Conservation (phyloP, 1,140 invertebrate species). For the Drosophila subobscura region DNA sequence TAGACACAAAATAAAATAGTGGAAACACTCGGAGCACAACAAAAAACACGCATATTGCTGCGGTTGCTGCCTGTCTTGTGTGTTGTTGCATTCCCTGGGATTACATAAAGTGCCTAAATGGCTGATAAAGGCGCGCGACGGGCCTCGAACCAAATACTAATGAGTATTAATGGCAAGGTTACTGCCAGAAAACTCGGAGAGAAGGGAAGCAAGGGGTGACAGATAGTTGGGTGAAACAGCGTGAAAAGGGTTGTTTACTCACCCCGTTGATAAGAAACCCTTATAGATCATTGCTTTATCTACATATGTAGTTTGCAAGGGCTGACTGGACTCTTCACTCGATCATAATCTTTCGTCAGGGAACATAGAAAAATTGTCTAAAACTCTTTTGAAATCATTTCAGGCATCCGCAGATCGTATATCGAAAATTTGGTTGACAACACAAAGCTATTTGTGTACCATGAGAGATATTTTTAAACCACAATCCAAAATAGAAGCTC, state of each 20-base stretch:
- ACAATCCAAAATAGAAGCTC: conserved; percentile 29
- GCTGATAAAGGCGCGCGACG: conserved; percentile 74
- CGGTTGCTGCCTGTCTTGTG: conserved; percentile 34
- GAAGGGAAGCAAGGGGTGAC: conserved; percentile 40
- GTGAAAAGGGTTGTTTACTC: conserved; percentile 68
- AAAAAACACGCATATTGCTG: conserved; percentile 78
- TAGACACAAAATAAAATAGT: conserved; percentile 56
- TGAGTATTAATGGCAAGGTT: conserved; percentile 75
- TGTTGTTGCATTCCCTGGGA: conserved; percentile 47
- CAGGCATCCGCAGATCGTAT: too few relatives aligned
- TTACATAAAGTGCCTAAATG: conserved; percentile 80
- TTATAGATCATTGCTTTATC: too few relatives aligned
- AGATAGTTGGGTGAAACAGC: conserved; percentile 46
- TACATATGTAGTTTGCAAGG: too few relatives aligned
- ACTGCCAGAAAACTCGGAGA: conserved; percentile 27
- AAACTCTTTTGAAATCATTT: too few relatives aligned
- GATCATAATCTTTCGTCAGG: too few relatives aligned
- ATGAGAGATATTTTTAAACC: conserved; percentile 4
- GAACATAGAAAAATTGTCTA: too few relatives aligned
- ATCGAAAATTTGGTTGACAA: not conserved
- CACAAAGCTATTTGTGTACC: not conserved
- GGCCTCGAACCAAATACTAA: conserved; percentile 60
- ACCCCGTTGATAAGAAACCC: conserved; percentile 43
- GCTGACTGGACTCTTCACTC: too few relatives aligned
- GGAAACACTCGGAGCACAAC: conserved; percentile 47